Evolutionary conservation across 2,113 vertebrate species (phyloP).

Genomic region (Heterocephalus glaber): DNA sequence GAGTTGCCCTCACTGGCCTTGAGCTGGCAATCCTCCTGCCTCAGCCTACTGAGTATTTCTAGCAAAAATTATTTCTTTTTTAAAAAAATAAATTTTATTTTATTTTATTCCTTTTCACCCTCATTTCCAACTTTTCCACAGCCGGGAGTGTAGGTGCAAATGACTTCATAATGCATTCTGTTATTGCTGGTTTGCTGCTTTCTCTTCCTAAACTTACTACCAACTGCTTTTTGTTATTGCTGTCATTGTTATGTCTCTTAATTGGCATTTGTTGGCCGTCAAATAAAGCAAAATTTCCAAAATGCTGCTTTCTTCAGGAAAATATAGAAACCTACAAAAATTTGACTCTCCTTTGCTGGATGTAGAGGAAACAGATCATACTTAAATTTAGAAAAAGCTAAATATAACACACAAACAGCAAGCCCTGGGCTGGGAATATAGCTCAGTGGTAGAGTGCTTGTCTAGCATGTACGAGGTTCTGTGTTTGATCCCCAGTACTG

Average conservation of each 20-base stretch:
- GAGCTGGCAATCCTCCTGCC: background rate
- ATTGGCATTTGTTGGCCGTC: conserved; percentile 59
- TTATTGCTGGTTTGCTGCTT: conserved; percentile 45
- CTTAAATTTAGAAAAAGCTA: conserved; percentile 7
- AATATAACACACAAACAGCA: background rate
- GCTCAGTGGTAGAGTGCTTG: background rate
- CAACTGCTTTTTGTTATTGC: conserved; percentile 65
- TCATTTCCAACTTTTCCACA: background rate
- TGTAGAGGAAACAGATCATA: conserved; percentile 39
- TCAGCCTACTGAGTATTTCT: background rate
- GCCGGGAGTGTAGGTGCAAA: background rate
- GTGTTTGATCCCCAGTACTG: background rate
- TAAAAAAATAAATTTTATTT: too few relatives aligned
- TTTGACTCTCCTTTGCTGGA: background rate
- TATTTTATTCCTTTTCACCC: too few relatives aligned
- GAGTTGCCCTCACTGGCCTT: background rate
- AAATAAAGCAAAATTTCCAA: conserved; percentile 58
- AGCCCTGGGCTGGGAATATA: background rate
- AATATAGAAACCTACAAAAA: conserved; percentile 53
- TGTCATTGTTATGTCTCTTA: conserved; percentile 61
- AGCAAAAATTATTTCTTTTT: background rate
- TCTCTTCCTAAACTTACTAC: conserved; percentile 42
- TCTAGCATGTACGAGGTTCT: background rate
- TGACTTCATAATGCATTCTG: conserved; percentile 50
- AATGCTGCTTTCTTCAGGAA: conserved; percentile 50